Evolutionary conservation across 2,797 vertebrate genomes (phyloP), one percentile per base, ranked within the genome.

Genomic region (Parauchenoglanis punctatus): DNA sequence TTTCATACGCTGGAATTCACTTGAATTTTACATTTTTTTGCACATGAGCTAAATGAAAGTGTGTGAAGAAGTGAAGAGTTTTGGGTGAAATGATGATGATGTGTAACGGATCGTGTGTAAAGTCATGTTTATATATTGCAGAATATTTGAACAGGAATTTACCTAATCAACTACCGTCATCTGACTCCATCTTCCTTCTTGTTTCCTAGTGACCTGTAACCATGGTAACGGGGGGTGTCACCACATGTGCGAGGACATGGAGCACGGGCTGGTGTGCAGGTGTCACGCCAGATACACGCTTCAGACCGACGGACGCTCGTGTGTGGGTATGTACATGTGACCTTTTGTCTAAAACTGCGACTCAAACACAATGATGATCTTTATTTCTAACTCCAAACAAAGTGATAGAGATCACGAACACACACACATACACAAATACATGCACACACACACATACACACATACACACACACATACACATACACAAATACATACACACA

Each of bases 201-300:
- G 82, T 93, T 93, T 84, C 88, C 52, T 91, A 99, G 98, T 99
- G 89, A 99, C 98, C 0, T 99, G 98, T 93, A 97, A 97, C 95
- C 98, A 99, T 44, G 98, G 98, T 65, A 99, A 99, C 0, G 98
- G 98, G 73, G 98, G 97, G 88, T 99, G 98, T 93, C 99, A 99
- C 91, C 99, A 99, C 93, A 95, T 94, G 1, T 99, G 99, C 59
- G 98, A 99, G 80, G 98, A 99, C 93, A 97, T 97, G 0, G 97
- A 97, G 70, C 93, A 94, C 0, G 97, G 98, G 12, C 98, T 97
- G 0, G 88, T 97, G 73, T 99, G 99, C 94, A 96, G 96, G 89
- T 99, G 98, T 93, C 99, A 99, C 83, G 92, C 94, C 92, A 97
- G 96, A 91, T 99, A 99, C 92, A 92, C 94, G 67, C 93, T 98